A percentile compares a stretch with the other conserved stretches of the same genome.
Conservation (phyloP, 2,888 invertebrate genomes). For the Napeogenes inachia region DNA sequence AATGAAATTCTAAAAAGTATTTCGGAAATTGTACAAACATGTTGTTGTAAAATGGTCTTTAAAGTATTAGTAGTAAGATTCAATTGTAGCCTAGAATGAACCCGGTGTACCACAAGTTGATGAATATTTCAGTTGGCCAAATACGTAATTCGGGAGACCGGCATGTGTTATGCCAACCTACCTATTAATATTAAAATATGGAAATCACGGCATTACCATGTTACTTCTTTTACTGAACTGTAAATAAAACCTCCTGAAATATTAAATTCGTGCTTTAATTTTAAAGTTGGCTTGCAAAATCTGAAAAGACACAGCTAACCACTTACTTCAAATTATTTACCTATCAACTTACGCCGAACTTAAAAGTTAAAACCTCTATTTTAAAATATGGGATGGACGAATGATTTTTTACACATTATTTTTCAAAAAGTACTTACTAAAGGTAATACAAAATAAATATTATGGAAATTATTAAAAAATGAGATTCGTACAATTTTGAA, state of each 20-base stretch:
- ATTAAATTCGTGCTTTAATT: conserved; percentile 12
- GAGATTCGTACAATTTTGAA: no score
- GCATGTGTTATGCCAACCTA: conserved; percentile 41
- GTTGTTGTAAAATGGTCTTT: conserved; percentile 1
- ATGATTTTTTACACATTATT: no score
- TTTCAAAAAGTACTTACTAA: no score
- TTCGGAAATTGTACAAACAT: conserved; percentile 2
- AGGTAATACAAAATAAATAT: no score
- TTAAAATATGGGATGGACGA: no score
- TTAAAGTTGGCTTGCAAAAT: background rate
- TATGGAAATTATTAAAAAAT: no score
- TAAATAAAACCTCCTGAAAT: conserved; percentile 43
- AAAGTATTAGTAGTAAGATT: conserved; percentile 14
- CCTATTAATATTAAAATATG: conserved; percentile 71
- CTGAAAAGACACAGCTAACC: no score
- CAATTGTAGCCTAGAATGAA: conserved; percentile 12
- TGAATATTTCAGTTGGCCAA: conserved; percentile 59
- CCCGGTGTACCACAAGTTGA: conserved; percentile 28
- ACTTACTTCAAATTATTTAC: background rate
- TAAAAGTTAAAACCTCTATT: no score
- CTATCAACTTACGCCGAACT: no score
- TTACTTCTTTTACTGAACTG: conserved; percentile 41
- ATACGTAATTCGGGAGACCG: conserved; percentile 51
- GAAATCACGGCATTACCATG: conserved; percentile 61
- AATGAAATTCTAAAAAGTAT: background rate